Evolutionary conservation across 2,113 vertebrate genomes (phyloP), one percentile per base, ranked within the genome.

Genomic region (Tylochromis polylepis): DNA sequence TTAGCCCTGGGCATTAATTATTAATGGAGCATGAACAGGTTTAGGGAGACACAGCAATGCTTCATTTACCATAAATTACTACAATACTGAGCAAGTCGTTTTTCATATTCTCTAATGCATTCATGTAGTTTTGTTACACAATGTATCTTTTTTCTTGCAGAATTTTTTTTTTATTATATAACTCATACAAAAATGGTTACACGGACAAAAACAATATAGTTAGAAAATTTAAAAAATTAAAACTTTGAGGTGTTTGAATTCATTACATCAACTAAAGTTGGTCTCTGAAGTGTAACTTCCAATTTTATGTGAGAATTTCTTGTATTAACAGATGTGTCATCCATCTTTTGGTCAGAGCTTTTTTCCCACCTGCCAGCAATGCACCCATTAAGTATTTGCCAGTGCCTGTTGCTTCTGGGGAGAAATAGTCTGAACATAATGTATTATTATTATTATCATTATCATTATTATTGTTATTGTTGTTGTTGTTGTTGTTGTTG

Each of bases 11-110:
- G 92, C 87, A 14, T 22, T 31, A 27, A 87, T 29, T 60, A 18
- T 81, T 85, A 88, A 34, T 81, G 88, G 88, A 89, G 87, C 92
- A 86, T 92, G 81, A 93, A 36, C 27, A 27, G 81, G 46, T 88
- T 86, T 72, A 83, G 72, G 14, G 55, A 79, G 67, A 86, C 56
- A 78, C 78, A 59, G 77, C 62, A 27, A 70, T 38, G 88, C 89
- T 90, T 89, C 83, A 90, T 92, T 89, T 87, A 84, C 56, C 83
- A 55, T 31, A 10, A 59, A 85, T 92, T 67, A 22, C 59, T 84
- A 31, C 67, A 85, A 31, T 84, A 80, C 57, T 62, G 81, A 34
- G 16, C 9, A 41, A 49, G 77, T 75, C 65, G 59, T 27, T 72
- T 81, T 80, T 58, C 2, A 24, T 57, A 41, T 84, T 57, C 31